phyloP scores from a whole-genome alignment of 2,888 invertebrate genomes.

The Eristalis tenax region DNA sequence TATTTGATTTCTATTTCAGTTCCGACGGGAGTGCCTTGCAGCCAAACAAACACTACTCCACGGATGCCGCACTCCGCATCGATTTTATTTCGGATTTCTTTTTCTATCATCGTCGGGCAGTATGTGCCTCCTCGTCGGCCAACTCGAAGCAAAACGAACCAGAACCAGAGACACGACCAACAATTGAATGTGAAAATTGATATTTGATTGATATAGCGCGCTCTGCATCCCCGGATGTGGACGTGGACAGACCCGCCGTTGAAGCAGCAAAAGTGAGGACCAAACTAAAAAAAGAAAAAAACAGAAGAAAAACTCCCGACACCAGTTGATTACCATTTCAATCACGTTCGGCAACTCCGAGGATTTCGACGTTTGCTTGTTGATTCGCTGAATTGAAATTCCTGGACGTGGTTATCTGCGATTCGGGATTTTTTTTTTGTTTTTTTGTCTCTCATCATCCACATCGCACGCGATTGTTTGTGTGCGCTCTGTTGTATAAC shows the following conservation, averaged over 20 bases:
- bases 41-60: neutral
- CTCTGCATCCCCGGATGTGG: slow-evolving; percentile 21
- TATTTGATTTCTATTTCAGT: neutral
- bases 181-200: slow-evolving; percentile 69
- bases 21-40: neutral
- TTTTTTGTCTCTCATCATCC: neutral
- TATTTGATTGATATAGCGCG: slow-evolving; percentile 67
- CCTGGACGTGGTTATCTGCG: slow-evolving; percentile 45
- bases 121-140: slow-evolving; percentile 6
- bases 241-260: slow-evolving; percentile 21
- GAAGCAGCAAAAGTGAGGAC: neutral
- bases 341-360: slow-evolving; percentile 54
- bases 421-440: slow-evolving; percentile 1
- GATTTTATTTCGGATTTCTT: slow-evolving; percentile 10
- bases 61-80: neutral
- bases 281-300: neutral
- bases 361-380: slow-evolving; percentile 62
- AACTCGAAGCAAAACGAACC: slow-evolving; percentile 25
- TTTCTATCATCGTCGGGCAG: slow-evolving; percentile 4
- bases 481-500: neutral
- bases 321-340: slow-evolving; percentile 68
- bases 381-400: slow-evolving; percentile 68
- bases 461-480: slow-evolving; percentile 15
- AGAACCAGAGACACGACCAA: slow-evolving; percentile 14
- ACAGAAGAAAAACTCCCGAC: slow-evolving; percentile 24